Evolutionary conservation across 2,113 vertebrate species (phyloP).

Genomic region (Halichoeres trimaculatus): DNA sequence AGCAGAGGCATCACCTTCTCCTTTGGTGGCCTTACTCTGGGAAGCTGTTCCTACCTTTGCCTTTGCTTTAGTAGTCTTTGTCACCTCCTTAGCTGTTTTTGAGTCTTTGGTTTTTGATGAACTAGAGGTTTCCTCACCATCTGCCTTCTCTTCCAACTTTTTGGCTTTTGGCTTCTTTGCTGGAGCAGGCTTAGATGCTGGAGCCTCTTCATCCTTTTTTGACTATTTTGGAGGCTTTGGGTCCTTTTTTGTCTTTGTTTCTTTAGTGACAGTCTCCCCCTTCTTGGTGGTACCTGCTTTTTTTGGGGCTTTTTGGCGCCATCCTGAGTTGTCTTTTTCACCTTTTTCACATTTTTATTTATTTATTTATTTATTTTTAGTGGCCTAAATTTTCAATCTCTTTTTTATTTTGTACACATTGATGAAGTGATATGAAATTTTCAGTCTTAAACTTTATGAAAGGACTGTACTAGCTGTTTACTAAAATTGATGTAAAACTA

Average conservation of each 20-base stretch:
- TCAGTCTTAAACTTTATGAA: no score
- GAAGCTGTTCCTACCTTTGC: neutral
- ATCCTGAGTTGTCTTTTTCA: conserved; percentile 43
- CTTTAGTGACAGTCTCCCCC: neutral
- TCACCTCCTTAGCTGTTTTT: conserved; percentile 26
- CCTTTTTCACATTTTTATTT: conserved; percentile 63
- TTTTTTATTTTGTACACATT: no score
- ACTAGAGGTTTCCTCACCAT: neutral
- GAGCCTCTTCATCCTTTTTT: conserved; percentile 13
- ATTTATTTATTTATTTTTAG: no score
- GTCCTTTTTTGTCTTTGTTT: conserved; percentile 22
- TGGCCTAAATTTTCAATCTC: no score
- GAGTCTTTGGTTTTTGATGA: conserved; percentile 42
- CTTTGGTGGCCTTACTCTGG: conserved; percentile 39
- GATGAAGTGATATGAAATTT: no score
- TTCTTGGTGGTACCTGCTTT: conserved; percentile 47
- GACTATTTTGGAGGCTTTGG: conserved; percentile 47
- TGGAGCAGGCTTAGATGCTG: conserved; percentile 59
- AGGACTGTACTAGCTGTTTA: no score
- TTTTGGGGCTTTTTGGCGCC: conserved; percentile 51
- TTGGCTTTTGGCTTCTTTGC: conserved; percentile 80
- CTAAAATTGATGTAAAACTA: no score
- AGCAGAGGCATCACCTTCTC: conserved; percentile 4
- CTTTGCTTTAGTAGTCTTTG: conserved; percentile 45
- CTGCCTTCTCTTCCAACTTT: conserved; percentile 22